A percentile compares a stretch with the other conserved stretches of the same genome.
Evolutionary conservation across 1,140 invertebrate genomes (phyloP).

Genomic region (Elymnias hypermnestra): DNA sequence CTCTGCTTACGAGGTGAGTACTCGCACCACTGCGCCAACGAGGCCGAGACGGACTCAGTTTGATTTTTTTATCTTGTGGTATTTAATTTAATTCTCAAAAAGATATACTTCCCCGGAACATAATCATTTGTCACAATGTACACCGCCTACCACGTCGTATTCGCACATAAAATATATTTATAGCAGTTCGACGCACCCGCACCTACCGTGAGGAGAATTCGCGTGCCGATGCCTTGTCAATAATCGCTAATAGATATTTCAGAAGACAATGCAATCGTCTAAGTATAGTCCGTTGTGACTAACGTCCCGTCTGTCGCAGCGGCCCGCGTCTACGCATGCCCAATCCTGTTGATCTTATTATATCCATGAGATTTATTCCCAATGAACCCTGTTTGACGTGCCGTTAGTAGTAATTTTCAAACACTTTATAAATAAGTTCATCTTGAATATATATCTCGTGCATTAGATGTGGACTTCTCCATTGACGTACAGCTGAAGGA

Average conservation of each 20-base stretch:
- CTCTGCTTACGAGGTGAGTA: too few species aligned
- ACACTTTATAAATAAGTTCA: conserved; percentile 4
- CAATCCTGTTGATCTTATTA: conserved; percentile 70
- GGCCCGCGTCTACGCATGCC: conserved; percentile 49
- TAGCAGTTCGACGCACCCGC: conserved; percentile 69
- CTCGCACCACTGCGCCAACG: too few species aligned
- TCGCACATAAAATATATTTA: conserved; percentile 67
- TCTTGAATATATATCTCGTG: too few species aligned
- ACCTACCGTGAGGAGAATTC: conserved; percentile 64
- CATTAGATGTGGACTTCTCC: too few species aligned
- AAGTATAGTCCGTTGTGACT: conserved; percentile 67
- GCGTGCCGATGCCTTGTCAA: conserved; percentile 74
- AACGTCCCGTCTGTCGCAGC: conserved; percentile 55
- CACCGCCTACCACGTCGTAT: conserved; percentile 35
- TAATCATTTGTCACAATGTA: conserved; percentile 33
- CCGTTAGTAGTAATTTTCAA: conserved; percentile 10
- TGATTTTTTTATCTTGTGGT: background rate
- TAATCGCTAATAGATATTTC: conserved; percentile 76
- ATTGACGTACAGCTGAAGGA: too few species aligned
- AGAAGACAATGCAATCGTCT: conserved; percentile 73
- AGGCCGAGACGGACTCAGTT: too few species aligned
- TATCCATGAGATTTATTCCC: conserved; percentile 66
- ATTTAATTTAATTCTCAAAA: conserved; percentile 1
- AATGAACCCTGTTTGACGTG: conserved; percentile 55
- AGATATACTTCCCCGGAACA: conserved; percentile 11